Base-by-base conservation (phyloP, 2,888 invertebrate species). In the Cetonia aurata region DNA sequence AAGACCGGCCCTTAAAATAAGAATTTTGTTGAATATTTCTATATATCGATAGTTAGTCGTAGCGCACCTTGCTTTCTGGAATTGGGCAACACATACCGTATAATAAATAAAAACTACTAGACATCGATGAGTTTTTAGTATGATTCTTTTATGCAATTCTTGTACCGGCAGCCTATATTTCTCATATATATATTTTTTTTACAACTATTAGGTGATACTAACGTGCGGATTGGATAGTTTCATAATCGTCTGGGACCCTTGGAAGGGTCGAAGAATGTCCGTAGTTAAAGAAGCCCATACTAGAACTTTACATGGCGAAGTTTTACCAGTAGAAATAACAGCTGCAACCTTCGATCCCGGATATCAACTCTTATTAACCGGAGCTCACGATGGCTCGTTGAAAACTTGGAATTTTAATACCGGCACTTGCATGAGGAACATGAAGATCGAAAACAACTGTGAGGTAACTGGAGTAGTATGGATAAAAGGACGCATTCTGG, bases 321-420 rank as follows among this genome's bases (percentile, higher is more conserved):
- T 86, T 41, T 85, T 88, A 71, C 88, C 90, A 0, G 88, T 93
- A 56, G 93, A 92, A 86, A 92, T 94, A 74, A 93, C 93, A 0
- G 90, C 92, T 3, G 92, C 91, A 31, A 89, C 90, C 77, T 94
- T 94, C 82, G 93, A 95, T 84, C 90, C 91, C 0, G 89, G 91
- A 19, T 86, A 88, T 75, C 92, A 93, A 79, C 87, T 93, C 70
- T 86, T 95, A 33, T 83, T 94, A 69, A 94, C 94, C 0, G 95
- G 93, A 0, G 94, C 93, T 0, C 88, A 91, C 62, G 91, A 94
- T 81, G 95, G 95, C 10, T 88, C 91, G 0, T 85, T 95, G 6
- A 93, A 92, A 86, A 87, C 94, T 41, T 96, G 96, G 96, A 93
- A 94, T 83, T 95, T 94, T 79, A 94, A 93, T 80, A 92, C 92